Evolutionary conservation across 1,140 invertebrate genomes (phyloP).

Genomic region (Protaetia brevitarsis): DNA sequence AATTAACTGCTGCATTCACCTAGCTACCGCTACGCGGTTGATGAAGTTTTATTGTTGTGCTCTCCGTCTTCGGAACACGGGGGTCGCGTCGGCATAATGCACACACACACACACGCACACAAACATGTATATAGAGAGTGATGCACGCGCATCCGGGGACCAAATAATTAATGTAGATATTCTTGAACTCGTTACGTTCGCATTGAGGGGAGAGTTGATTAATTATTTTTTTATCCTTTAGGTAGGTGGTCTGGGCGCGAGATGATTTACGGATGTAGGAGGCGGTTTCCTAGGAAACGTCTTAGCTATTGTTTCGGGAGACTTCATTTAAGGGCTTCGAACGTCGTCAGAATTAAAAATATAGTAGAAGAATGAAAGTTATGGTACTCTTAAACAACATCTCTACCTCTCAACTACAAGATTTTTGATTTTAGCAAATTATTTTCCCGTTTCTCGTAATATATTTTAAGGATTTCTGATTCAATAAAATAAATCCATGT

Average conservation of each 20-base stretch:
- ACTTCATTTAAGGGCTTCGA: too few species aligned
- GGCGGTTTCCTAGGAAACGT: not conserved
- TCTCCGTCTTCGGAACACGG: not conserved
- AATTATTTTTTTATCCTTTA: conserved; percentile 13
- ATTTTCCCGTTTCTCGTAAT: too few species aligned
- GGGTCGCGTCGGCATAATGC: too few species aligned
- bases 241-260: conserved; percentile 3
- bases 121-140: too few species aligned
- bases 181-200: conserved; percentile 15
- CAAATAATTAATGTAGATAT: conserved; percentile 13
- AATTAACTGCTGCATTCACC: conserved; percentile 16
- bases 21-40: not conserved
- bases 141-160: not conserved
- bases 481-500: too few species aligned
- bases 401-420: too few species aligned
- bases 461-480: too few species aligned
- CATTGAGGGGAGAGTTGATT: conserved; percentile 12
- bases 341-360: too few species aligned
- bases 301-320: conserved; percentile 10
- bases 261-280: conserved; percentile 6
- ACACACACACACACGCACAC: not conserved
- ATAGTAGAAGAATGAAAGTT: too few species aligned
- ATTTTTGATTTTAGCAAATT: too few species aligned
- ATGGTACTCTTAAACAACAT: too few species aligned
- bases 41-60: conserved; percentile 13